These are phyloP conservation scores for Psophia crepitans DNA, from an alignment of 2,113 vertebrate genomes.

Conservation along the genomic window DNA sequence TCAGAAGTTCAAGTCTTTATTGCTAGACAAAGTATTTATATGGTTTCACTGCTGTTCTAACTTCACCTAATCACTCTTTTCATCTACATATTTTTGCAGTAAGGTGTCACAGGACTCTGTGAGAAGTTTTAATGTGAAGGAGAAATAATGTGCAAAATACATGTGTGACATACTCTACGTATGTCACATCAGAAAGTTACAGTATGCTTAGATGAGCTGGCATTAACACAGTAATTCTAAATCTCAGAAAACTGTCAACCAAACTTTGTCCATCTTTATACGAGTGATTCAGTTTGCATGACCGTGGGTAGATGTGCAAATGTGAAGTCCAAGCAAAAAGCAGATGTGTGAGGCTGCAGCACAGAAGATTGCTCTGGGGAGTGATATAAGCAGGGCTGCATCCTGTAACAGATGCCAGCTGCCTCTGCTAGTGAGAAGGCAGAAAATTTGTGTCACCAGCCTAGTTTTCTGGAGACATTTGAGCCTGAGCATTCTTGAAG, in stretches of 20 bases:
- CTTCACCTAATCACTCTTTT: background rate
- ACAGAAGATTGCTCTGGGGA: background rate
- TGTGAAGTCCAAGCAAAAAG: background rate
- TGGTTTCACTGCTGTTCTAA: background rate
- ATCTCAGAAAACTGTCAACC: background rate
- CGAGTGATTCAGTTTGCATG: background rate
- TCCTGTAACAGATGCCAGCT: background rate
- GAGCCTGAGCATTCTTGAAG: background rate
- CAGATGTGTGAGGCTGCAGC: background rate
- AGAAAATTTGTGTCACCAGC: background rate
- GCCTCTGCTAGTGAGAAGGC: background rate
- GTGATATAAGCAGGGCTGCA: background rate
- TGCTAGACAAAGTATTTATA: background rate
- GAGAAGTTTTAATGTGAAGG: background rate
- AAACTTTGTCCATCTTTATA: background rate
- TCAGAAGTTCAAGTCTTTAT: background rate
- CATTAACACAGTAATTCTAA: background rate
- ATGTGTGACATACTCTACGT: fast-evolving
- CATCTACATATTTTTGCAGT: background rate
- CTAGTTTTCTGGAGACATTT: background rate
- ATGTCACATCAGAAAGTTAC: background rate
- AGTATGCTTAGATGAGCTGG: background rate
- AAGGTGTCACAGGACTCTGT: background rate
- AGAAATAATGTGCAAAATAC: background rate
- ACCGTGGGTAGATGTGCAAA: background rate